A percentile compares a stretch with the other conserved stretches of the same genome.
Evolutionary conservation across 2,888 invertebrate genomes (phyloP).

Genomic region (Gastracanthus pulcherrimus): DNA sequence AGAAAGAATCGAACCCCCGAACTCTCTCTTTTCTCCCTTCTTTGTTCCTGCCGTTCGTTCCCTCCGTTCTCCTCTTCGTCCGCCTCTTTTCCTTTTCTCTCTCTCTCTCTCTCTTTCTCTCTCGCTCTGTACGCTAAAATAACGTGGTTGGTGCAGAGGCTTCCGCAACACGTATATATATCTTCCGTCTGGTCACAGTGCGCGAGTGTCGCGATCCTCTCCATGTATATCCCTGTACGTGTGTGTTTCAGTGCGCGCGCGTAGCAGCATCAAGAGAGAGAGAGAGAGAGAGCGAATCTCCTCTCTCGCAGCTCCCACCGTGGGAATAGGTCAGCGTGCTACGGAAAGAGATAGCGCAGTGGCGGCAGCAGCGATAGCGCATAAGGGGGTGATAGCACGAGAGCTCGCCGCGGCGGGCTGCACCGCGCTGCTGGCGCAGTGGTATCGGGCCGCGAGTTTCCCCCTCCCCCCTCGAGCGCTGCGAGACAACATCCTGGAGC

Average conservation of each 20-base stretch:
- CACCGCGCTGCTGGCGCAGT: neutral
- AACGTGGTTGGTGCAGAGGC: too few relatives aligned
- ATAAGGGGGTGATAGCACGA: neutral
- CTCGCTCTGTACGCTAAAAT: too few relatives aligned
- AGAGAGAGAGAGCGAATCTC: neutral
- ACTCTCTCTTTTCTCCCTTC: too few relatives aligned
- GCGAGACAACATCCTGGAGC: neutral
- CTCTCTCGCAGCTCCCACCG: neutral
- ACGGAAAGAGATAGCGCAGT: neutral
- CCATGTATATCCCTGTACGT: neutral
- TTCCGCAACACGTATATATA: too few relatives aligned
- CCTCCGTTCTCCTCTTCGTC: too few relatives aligned
- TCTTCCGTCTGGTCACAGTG: too few relatives aligned
- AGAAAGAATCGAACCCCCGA: too few relatives aligned
- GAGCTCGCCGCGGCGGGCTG: neutral
- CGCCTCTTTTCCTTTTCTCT: too few relatives aligned
- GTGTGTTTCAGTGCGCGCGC: conserved; percentile 43
- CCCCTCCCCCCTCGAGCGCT: neutral
- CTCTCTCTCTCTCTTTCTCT: too few relatives aligned
- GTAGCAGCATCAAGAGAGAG: neutral
- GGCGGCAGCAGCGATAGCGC: neutral
- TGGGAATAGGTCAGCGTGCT: conserved; percentile 7
- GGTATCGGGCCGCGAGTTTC: neutral
- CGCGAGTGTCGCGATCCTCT: conserved; percentile 10
- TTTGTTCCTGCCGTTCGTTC: too few relatives aligned